Evolutionary conservation across 2,888 invertebrate genomes (phyloP), one percentile per base, ranked within the genome.

Genomic region (Buathra laborator): DNA sequence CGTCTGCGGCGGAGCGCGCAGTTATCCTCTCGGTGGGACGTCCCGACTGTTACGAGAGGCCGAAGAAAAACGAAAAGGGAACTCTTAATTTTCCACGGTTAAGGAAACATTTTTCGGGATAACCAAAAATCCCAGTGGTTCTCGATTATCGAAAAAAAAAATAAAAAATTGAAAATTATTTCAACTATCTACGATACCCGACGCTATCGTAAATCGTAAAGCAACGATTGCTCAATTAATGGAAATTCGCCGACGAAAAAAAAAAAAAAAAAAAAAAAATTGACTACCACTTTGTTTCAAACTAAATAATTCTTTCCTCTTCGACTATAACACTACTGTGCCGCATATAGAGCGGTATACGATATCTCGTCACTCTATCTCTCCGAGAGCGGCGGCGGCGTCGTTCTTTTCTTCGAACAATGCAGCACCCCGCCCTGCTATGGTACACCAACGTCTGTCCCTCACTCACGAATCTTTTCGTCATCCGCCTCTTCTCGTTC

Each of bases 41-140:
- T 83, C 85, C 77, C 76, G 46, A 78, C 76, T 59, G 80, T 84
- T 81, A 51, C 62, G 59, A 51, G 66, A 74, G 46, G 59, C 77
- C 79, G 68, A 76, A 76, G 76, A 76, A 56, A 66, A 62, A 53
- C 72, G 62, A 74, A 74, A 68, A 81, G 77, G 64, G 81, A 84
- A 80, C 84, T 82, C 86, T 86, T 86, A 84, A 87, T 87, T 86
- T 86, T 84, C 82, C 82, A 86, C 81, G 86, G 83, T 84, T 84
- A 75, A 86, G 81, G 59, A 78, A 83, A 46, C 72, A 62, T 16
- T 56, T 43, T 74, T 68, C 16, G 19, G 46, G 46, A 77, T 37
- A 10, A 74, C 48, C 32, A 48, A 12, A 51, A 16, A 74, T 84
- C 37, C 43, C 81, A 46, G 62, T 67, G 72, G 71, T 70, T 71